Percentiles rank a stretch among this genome's conserved stretches.
phyloP scores from a whole-genome alignment of 2,797 vertebrate species.

The Onychomys arenicola region DNA sequence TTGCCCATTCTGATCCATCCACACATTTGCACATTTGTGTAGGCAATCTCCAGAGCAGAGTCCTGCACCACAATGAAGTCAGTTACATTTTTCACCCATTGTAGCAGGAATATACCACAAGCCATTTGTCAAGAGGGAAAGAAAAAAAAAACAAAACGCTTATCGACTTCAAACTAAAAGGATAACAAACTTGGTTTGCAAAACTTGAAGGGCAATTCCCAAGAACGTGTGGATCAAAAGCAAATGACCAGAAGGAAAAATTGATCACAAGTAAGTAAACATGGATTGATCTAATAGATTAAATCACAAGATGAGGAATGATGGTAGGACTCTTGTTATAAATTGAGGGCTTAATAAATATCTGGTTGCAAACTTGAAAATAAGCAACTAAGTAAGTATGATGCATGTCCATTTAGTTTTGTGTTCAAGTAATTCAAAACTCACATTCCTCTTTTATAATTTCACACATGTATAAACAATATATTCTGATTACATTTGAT shows the following conservation, averaged over 20 bases:
- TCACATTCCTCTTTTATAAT: background rate
- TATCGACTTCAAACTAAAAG: constrained; percentile 58
- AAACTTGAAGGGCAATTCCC: constrained; percentile 41
- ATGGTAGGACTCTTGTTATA: background rate
- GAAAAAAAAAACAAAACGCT: background rate
- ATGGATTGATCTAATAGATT: constrained; percentile 46
- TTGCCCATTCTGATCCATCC: constrained; percentile 56
- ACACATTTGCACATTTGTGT: constrained; percentile 58
- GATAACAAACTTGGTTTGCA: constrained; percentile 57
- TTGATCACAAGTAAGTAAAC: background rate
- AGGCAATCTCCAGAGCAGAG: constrained; percentile 51
- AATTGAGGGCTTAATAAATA: background rate
- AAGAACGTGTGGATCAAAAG: constrained; percentile 31
- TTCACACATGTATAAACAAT: background rate
- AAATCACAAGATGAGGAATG: background rate
- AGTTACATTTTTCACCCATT: constrained; percentile 70
- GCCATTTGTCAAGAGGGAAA: background rate
- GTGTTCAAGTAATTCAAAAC: constrained; percentile 27
- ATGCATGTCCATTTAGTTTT: background rate
- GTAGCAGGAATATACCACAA: constrained; percentile 14
- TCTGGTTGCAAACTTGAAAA: background rate
- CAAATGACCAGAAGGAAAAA: constrained; percentile 35
- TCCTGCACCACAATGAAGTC: constrained; percentile 63
- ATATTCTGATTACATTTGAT: background rate
- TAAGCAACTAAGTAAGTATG: background rate